Conservation (phyloP, 1,140 invertebrate species). For the Bombyx mori region ASM3026992v2 NC_085108.1:7524001-7524500, state of each 20-base stretch:
- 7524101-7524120: conserved; percentile 4
- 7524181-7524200: conserved; percentile 3
- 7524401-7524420: conserved; percentile 27
- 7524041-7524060: conserved; percentile 9
- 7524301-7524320: background rate
- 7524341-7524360: conserved; percentile 26
- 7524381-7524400: conserved; percentile 29
- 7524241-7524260: conserved; percentile 3
- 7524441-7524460: conserved; percentile 26
- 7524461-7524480: conserved; percentile 17
- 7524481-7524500: background rate
- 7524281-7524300: background rate
- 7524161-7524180: conserved; percentile 9
- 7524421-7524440: conserved; percentile 18
- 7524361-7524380: conserved; percentile 26
- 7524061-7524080: conserved; percentile 6
- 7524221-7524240: conserved; percentile 6
- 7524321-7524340: conserved; percentile 11
- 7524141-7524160: conserved; percentile 9
- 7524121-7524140: conserved; percentile 6
- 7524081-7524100: conserved; percentile 10
- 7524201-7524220: conserved; percentile 7
- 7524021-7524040: conserved; percentile 2
- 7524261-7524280: background rate
- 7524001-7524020: conserved; percentile 7